Conservation (phyloP, 1,140 invertebrate genomes). For the Ceratosolen solmsi region DNA sequence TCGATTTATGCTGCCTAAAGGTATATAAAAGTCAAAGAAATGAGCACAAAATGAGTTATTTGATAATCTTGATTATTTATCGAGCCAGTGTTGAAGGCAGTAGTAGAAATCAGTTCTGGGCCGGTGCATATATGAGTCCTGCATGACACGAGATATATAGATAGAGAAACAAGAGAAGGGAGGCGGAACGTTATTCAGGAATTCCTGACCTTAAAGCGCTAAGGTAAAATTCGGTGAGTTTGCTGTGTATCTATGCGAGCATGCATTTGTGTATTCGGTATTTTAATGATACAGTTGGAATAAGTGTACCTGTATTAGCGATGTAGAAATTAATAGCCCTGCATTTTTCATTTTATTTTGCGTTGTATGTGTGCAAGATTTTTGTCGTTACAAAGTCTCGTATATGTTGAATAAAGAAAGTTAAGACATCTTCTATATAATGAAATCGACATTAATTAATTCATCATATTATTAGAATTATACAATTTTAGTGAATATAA, state of each 20-base stretch:
- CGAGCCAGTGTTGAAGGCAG: background rate
- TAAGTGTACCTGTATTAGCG: too few relatives aligned
- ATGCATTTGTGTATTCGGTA: too few relatives aligned
- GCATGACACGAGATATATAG: background rate
- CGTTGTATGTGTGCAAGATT: too few relatives aligned
- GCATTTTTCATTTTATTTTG: too few relatives aligned
- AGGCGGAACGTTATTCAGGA: background rate
- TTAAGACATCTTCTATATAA: too few relatives aligned
- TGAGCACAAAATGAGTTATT: background rate
- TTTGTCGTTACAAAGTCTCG: too few relatives aligned
- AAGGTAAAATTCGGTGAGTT: background rate
- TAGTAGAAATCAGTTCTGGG: background rate
- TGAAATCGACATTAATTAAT: too few relatives aligned
- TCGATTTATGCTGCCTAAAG: background rate
- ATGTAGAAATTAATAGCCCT: too few relatives aligned
- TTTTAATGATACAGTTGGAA: too few relatives aligned
- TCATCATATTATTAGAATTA: too few relatives aligned
- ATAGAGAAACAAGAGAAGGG: background rate
- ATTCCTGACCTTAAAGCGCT: background rate
- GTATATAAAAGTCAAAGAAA: background rate
- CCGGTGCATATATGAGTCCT: background rate
- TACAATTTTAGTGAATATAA: too few relatives aligned
- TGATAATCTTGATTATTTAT: background rate
- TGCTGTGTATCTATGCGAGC: background rate
- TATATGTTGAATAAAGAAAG: too few relatives aligned